phyloP scores from a whole-genome alignment of 2,797 vertebrate genomes.

The Botia almorhae region DNA sequence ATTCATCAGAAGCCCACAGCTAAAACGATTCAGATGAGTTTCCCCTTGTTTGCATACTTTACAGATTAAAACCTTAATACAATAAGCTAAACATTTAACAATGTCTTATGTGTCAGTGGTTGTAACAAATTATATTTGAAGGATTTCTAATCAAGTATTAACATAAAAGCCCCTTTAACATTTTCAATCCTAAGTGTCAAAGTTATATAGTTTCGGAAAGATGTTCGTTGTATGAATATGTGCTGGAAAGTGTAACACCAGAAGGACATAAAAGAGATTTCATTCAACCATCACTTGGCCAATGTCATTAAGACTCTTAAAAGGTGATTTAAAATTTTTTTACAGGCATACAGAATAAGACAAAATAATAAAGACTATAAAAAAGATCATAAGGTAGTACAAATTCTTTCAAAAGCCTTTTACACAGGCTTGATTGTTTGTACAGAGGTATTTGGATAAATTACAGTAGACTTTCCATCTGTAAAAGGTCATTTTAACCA shows the following conservation, averaged over 20 bases:
- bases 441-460: constrained; percentile 5
- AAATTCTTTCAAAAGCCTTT: constrained; percentile 2
- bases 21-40: too few species aligned
- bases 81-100: too few species aligned
- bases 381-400: neutral
- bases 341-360: neutral
- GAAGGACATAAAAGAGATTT: constrained; percentile 21
- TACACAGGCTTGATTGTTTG: constrained; percentile 19
- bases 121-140: neutral
- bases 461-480: neutral
- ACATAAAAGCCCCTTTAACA: neutral
- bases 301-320: constrained; percentile 8
- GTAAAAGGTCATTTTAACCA: constrained; percentile 4
- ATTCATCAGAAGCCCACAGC: too few species aligned
- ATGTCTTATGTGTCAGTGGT: too few species aligned
- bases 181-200: neutral
- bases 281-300: neutral
- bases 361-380: neutral
- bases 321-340: neutral
- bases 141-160: neutral
- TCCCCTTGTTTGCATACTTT: too few species aligned
- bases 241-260: neutral
- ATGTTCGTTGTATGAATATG: neutral
- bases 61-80: too few species aligned
- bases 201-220: neutral